Percentiles rank a stretch among this genome's conserved stretches.
Evolutionary conservation across 2,888 invertebrate species (phyloP).

Genomic region (Dryococelus australis): DNA sequence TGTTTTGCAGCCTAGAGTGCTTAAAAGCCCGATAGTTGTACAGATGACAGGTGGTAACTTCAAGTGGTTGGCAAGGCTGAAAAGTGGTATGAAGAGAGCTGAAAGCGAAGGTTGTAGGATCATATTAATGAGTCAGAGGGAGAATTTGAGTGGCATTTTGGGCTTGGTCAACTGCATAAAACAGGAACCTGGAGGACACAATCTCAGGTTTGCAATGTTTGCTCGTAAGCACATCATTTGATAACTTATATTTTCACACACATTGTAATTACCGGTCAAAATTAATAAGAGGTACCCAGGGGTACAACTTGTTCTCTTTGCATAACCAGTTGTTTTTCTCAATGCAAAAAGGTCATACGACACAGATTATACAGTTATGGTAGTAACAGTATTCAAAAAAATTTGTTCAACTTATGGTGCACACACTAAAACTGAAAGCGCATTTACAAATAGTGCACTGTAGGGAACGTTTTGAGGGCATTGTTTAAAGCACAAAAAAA

Average conservation of each 20-base stretch:
- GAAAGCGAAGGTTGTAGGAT: conserved; percentile 63
- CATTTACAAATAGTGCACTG: too few relatives aligned
- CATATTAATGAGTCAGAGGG: conserved; percentile 72
- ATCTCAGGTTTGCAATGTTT: conserved; percentile 55
- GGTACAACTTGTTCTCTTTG: too few relatives aligned
- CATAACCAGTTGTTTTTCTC: too few relatives aligned
- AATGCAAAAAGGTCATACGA: too few relatives aligned
- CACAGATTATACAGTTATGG: too few relatives aligned
- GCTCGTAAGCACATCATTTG: neutral
- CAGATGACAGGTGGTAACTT: conserved; percentile 58
- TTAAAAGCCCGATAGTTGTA: conserved; percentile 58
- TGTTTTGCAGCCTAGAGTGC: neutral
- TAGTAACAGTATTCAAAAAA: too few relatives aligned
- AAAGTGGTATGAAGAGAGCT: conserved; percentile 53
- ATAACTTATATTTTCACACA: neutral
- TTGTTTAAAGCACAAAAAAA: too few relatives aligned
- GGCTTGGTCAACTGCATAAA: conserved; percentile 89
- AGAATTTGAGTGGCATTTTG: conserved; percentile 78
- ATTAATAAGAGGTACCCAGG: too few relatives aligned
- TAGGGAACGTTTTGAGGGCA: too few relatives aligned
- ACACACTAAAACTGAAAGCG: too few relatives aligned
- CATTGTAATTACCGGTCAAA: too few relatives aligned
- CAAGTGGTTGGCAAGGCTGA: conserved; percentile 63
- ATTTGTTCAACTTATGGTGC: too few relatives aligned
- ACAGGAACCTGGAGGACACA: conserved; percentile 76